Evolutionary conservation across 1,140 invertebrate species (phyloP), one percentile per base, ranked within the genome.

Genomic region (Sminthurides bifidus): DNA sequence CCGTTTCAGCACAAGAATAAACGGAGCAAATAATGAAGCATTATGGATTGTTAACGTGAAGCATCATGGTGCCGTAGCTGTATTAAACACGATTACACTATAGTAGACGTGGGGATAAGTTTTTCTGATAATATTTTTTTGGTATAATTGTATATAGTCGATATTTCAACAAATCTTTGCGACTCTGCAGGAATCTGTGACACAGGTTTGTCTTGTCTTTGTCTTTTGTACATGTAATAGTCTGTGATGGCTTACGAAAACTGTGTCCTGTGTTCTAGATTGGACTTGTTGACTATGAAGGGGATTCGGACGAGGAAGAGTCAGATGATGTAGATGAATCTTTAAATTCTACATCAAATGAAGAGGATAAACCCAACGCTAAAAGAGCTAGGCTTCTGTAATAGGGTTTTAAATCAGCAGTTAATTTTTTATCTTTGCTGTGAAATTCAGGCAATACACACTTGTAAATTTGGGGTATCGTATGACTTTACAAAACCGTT

Each of bases 281-380:
- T 33, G 88, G 88, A 64, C 78, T 96, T 60, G 91, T 94, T 24
- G 92, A 95, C 70, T 96, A 95, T 70, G 91, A 94, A 68, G 91
- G 88, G 53, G 91, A 94, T 71, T 91, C 87, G 0, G 90, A 93
- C 65, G 91, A 93, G 65, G 92, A 94, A 62, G 90, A 92, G 50
- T 85, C 90, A 55, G 84, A 87, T 40, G 81, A 74, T 33, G 33
- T 50, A 31, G 73, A 74, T 19, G 68, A 80, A 26, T 78, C 80
- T 50, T n/a, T 57, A 8, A 35, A 72, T 69, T 27, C 66, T 43
- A 12, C 40, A 43, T n/a, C 8, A 6, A 43, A 71, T 58, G 55
- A 57, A 24, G 59, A 65, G 26, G 63, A 65, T 37, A 61, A 55
- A 37, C 75, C 77, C 53, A 71, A 74, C 26, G 71, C 75, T 53